Conservation (phyloP, 2,113 vertebrate genomes). For the Origma solitaria region DNA sequence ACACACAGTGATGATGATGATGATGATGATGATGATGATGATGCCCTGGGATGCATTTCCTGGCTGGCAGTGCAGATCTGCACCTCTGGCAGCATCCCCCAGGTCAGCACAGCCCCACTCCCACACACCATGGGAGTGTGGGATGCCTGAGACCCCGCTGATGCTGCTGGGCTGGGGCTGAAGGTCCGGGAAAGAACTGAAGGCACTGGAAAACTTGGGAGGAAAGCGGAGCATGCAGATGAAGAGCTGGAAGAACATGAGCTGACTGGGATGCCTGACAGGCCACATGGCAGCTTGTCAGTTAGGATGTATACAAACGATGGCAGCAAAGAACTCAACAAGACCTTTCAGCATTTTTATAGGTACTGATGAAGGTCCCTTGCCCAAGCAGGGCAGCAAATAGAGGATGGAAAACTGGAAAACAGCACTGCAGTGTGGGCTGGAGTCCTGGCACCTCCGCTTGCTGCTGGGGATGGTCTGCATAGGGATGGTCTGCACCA, state of each 20-base stretch:
- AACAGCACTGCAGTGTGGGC: background rate
- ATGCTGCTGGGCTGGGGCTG: background rate
- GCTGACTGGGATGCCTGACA: background rate
- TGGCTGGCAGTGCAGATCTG: background rate
- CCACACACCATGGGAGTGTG: rapidly evolving
- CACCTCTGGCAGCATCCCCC: background rate
- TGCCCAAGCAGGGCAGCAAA: background rate
- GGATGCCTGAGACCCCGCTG: background rate
- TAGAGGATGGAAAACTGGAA: background rate
- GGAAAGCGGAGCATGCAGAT: rapidly evolving
- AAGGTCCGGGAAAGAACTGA: background rate
- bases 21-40: background rate
- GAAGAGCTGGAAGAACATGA: background rate
- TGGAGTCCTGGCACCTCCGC: background rate
- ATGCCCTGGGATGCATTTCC: background rate
- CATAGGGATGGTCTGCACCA: background rate
- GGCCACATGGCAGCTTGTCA: background rate
- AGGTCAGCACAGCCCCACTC: rapidly evolving
- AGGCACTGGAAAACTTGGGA: background rate
- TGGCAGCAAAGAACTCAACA: background rate
- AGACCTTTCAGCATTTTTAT: background rate
- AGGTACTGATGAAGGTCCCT: slow-evolving; percentile 2
- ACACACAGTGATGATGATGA: background rate
- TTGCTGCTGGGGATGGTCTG: background rate
- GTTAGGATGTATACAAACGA: background rate